Base-by-base conservation (phyloP, 1,140 invertebrate genomes). In the Pinna nobilis region DNA sequence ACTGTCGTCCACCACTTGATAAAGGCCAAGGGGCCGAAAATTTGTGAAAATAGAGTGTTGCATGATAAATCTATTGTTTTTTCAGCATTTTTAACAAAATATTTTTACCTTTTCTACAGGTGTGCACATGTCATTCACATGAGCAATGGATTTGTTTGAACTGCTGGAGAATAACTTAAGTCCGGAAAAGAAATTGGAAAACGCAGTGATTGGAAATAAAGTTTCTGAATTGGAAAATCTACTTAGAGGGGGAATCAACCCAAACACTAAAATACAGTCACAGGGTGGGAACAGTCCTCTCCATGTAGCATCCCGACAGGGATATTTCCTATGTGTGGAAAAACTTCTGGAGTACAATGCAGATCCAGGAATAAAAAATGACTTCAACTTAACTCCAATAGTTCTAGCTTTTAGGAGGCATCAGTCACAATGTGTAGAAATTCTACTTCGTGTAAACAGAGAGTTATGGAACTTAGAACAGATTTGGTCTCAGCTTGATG, bases 201-300 rank as follows among this genome's bases (percentile, higher is more conserved):
- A 47, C 41, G 65, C 65, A 18, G 47, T 74, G 18, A 4, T 30
- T 2, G 23, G 41, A 25, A 74, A 74, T 30, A 50, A 74, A 32
- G 35, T 49, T 15, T 20, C 23, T 28, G 20, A 50, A 15, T 6
- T 74, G 2, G 59, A 68, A 44, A 39, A 68, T 20, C 18, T 63
- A 3, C n/a, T 74, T 4, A 28, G 49, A 55, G 37, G 41, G 47
- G 65, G 57, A 32, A 37, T 68, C 30, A 25, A 61, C n/a, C 53
- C 65, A n/a, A 69, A 74, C 39, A 15, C 49, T 11, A 51, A 28
- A 25, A 20, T 74, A 64, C 49, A 68, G 13, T 9, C 28, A 47
- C 72, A 74, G 6, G 65, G 72, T 47, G 72, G 72, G 15, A 50
- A 74, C 32, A 68, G 60, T 39, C 59, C 65, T 15, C n/a, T 74